phyloP scores from a whole-genome alignment of 2,888 invertebrate species.

The Danaus chrysippus region DNA sequence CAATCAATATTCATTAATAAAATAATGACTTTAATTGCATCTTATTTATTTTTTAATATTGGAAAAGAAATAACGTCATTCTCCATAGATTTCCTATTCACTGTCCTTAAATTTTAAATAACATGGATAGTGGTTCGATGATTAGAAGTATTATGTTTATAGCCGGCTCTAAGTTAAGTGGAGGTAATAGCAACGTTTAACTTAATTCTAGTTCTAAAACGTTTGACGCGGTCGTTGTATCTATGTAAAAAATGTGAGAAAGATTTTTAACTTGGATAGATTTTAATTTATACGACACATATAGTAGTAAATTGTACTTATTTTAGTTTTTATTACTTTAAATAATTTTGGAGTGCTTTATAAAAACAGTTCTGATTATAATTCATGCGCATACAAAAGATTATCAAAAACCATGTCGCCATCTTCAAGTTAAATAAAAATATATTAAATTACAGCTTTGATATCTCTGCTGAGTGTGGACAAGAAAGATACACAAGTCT shows the following conservation, averaged over 20 bases:
- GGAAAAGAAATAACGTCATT: neutral
- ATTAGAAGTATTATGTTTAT: slow-evolving; percentile 76
- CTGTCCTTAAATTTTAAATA: slow-evolving; percentile 5
- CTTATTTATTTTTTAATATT: slow-evolving; percentile 6
- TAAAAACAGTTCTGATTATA: neutral
- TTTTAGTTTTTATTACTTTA: neutral
- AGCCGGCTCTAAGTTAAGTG: slow-evolving; percentile 65
- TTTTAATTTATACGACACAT: neutral
- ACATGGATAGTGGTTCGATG: slow-evolving; percentile 37
- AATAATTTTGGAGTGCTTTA: neutral
- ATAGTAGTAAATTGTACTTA: neutral
- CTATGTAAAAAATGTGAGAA: slow-evolving; percentile 27
- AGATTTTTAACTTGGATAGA: slow-evolving; percentile 10
- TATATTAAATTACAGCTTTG: neutral
- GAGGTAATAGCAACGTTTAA: slow-evolving; percentile 73
- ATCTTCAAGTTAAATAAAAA: neutral
- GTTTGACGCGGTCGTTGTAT: slow-evolving; percentile 65
- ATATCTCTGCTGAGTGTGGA: neutral
- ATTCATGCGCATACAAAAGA: too few species aligned
- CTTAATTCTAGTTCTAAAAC: slow-evolving; percentile 70
- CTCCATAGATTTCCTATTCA: neutral
- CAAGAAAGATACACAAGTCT: neutral
- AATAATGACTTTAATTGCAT: neutral
- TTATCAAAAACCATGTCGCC: too few species aligned
- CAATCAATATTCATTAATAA: too few species aligned